Evolutionary conservation across 2,113 vertebrate genomes (phyloP), one percentile per base, ranked within the genome.

Genomic region (Hippopotamus amphibius): DNA sequence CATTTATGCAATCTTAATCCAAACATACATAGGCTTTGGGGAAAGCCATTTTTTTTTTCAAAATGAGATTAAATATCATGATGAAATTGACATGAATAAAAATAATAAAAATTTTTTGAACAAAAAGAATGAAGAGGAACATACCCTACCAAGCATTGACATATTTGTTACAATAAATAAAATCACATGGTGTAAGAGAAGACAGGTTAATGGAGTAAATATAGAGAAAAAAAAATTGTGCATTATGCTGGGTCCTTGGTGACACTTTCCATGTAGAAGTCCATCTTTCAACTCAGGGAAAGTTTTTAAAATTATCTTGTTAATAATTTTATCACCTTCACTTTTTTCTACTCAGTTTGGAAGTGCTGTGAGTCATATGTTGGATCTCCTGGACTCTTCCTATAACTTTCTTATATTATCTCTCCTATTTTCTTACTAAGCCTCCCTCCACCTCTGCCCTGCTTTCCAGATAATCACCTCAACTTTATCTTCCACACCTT

Each of bases 51-150:
- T 43, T 43, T 80, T 80, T 41, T 55, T 80, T 12, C 46, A 81
- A 81, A 86, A 43, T 65, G 30, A 85, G 41, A 65, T 7, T 43
- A 63, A 84, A 79, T 68, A 69, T 19, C 21, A 22, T 55, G 22
- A 80, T 89, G 28, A 76, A 41, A 86, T 57, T 22, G 41, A 88
- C 57, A 63, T 65, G 24, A 94, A 48, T 82, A 93, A 87, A 90
- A 88, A 77, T 55, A 55, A 87, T 30, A 2, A 5, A 46, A 33
- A 69, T 86, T 16, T 74, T 30, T 90, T 91, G 30, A 84, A 71
- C 15, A 65, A 59, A 7, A 63, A 88, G 59, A 82, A 26, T 55
- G 12, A 77, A 19, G 11, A 91, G 15, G 19, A 5, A 43, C 1
- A 50, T 50, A 30, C 2, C 37, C 6, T 87, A 41, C 24, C 6